phyloP scores from a whole-genome alignment of 2,797 vertebrate species.

The Onychomys arenicola region DNA sequence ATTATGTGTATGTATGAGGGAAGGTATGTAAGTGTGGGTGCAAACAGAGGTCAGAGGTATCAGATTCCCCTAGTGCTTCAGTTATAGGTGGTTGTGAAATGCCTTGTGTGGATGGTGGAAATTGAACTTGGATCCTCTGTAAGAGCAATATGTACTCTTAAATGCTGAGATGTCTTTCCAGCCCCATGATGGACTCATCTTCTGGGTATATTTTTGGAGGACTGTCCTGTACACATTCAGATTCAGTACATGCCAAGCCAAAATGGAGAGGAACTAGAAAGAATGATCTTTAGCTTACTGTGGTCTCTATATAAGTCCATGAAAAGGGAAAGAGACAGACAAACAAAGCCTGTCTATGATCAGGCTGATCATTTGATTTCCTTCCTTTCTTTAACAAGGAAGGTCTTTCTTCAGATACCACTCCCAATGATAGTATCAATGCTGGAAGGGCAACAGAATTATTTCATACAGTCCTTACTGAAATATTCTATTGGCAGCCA shows the following conservation, averaged over 20 bases:
- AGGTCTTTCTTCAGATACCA: background rate
- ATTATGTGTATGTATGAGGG: no score
- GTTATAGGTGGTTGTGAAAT: background rate
- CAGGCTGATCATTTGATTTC: background rate
- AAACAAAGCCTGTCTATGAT: background rate
- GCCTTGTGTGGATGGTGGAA: background rate
- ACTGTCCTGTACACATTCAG: background rate
- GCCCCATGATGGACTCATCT: background rate
- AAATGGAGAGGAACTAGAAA: background rate
- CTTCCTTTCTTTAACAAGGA: background rate
- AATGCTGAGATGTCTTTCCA: no score
- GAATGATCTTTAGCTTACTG: background rate
- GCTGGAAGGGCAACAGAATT: no score
- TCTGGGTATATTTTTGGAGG: background rate
- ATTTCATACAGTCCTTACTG: no score
- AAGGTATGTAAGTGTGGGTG: background rate
- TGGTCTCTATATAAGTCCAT: background rate
- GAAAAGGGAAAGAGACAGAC: background rate
- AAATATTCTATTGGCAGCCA: no score
- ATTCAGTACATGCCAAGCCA: no score
- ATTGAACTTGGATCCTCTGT: background rate
- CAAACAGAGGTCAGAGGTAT: background rate
- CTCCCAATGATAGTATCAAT: no score
- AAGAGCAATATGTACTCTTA: background rate
- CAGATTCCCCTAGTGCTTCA: no score